Base-by-base conservation (phyloP, 1,140 invertebrate genomes). In the Phymastichus coffea region DNA sequence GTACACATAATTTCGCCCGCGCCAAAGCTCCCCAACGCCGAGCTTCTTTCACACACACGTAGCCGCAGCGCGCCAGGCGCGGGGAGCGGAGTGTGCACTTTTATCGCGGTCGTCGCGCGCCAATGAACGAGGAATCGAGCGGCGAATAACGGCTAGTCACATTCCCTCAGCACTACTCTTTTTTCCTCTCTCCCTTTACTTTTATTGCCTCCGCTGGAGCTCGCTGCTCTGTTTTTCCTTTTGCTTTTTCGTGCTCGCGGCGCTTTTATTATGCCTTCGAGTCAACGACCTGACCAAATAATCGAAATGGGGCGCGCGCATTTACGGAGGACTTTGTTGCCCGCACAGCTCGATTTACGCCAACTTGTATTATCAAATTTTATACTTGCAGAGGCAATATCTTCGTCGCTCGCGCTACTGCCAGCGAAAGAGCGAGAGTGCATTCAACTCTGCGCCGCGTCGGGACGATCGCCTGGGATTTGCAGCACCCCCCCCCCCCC, bases 1-100 rank as follows among this genome's bases (percentile, higher is more conserved):
- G 48, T 38, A 51, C 33, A 51, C 48, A 38, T 51, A 51, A 51
- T 51, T 51, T 51, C 26, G 20, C 48, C n/a, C n/a, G n/a, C n/a
- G n/a, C n/a, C n/a, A n/a, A n/a, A n/a, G n/a, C n/a, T n/a, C n/a
- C n/a, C n/a, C n/a, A n/a, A n/a, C n/a, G n/a, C n/a, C n/a, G n/a
- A n/a, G n/a, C n/a, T n/a, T n/a, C n/a, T n/a, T n/a, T n/a, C n/a
- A n/a, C n/a, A n/a, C n/a, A n/a, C n/a, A n/a, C n/a, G n/a, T n/a
- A n/a, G n/a, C n/a, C n/a, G n/a, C n/a, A n/a, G n/a, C 40, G 12
- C 41, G 9, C 9, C 20, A 2, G 2, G 0, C 22, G 8, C 14
- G 22, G 12, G n/a, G 14, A 8, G 38, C 15, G 38, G 22, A 19
- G 41, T n/a, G 44, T n/a, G 47, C 47, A 49, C 47, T 49, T 49